Base-by-base conservation (phyloP, 2,113 vertebrate species). In the Mustelus asterias region DNA sequence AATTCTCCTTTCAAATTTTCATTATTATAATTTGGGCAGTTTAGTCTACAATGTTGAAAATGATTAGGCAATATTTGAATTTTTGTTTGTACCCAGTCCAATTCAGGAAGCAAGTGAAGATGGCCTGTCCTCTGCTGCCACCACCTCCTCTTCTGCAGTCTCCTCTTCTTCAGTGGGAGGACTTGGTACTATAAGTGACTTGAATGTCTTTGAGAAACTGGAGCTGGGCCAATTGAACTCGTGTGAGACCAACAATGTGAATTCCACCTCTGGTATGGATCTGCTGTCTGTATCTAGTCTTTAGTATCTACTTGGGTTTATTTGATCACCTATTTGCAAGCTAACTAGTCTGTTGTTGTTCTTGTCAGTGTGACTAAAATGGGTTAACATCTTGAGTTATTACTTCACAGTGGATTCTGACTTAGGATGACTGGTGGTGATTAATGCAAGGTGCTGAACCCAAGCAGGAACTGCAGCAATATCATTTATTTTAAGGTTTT, bases 101-200 rank as follows among this genome's bases (percentile, higher is more conserved):
- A 98, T 98, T 96, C 97, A 98, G 96, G 98, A 98, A 97, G 97
- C 97, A 96, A 98, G 98, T 83, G 96, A 98, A 97, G 98, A 97
- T 85, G 97, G 97, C 44, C 97, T 96, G 33, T 97, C 96, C 0
- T 97, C 97, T 44, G 95, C 96, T 72, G 96, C 97, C 63, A 98
- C 98, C 10, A 97, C 97, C 96, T 97, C 97, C 76, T 98, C 94
- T 76, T 70, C 98, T 11, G 96, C 97, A 83, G 98, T 97, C 89
- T 98, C 98, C 72, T 96, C 97, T 80, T 96, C 97, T 65, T 97
- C 97, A 14, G 97, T 96, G 89, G 96, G 97, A 86, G 97, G 97
- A 96, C 97, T 95, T 1, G 98, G 97, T 94, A 96, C 97, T 33
- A 97, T 97, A 88, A 98, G 98, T 96, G 96, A 96, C 96, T 96